phyloP scores from a whole-genome alignment of 2,113 vertebrate genomes.

The Nothobranchius kuhntae region DNA sequence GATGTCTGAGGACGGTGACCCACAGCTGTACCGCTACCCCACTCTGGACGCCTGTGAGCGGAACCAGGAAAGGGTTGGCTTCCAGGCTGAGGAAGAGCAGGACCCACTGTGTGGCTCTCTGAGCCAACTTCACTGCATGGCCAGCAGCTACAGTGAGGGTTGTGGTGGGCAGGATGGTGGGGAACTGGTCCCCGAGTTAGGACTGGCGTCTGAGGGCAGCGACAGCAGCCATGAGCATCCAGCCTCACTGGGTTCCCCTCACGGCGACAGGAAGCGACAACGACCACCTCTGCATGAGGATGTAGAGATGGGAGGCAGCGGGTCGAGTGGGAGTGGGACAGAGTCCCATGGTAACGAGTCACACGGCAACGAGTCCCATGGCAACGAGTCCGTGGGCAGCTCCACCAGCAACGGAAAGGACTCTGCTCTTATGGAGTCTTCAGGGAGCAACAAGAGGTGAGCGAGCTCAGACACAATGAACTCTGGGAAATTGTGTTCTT shows the following conservation, averaged over 20 bases:
- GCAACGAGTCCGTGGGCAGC: conserved; percentile 81
- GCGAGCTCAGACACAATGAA: conserved; percentile 7
- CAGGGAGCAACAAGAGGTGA: conserved; percentile 84
- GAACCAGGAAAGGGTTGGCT: conserved; percentile 38
- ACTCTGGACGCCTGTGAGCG: conserved; percentile 54
- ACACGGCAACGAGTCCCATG: conserved; percentile 80
- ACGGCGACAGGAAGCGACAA: conserved; percentile 56
- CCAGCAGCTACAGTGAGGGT: conserved; percentile 48
- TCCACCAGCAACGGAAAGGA: conserved; percentile 83
- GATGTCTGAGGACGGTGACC: conserved; percentile 69
- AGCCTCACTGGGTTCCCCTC: conserved; percentile 33
- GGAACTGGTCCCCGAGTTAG: conserved; percentile 54
- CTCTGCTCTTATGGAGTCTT: conserved; percentile 80
- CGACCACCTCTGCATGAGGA: conserved; percentile 82
- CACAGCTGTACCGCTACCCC: conserved; percentile 69
- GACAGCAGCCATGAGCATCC: conserved; percentile 76
- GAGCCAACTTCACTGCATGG: conserved; percentile 76
- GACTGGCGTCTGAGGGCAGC: conserved; percentile 75
- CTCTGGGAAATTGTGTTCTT: background rate
- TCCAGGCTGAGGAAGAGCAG: conserved; percentile 45
- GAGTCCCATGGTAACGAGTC: conserved; percentile 86
- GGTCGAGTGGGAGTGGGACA: conserved; percentile 85
- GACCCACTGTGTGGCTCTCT: conserved; percentile 36
- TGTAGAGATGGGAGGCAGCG: conserved; percentile 85
- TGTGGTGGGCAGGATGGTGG: conserved; percentile 40